phyloP scores from a whole-genome alignment of 2,113 vertebrate species.

The Pagrus major region DNA sequence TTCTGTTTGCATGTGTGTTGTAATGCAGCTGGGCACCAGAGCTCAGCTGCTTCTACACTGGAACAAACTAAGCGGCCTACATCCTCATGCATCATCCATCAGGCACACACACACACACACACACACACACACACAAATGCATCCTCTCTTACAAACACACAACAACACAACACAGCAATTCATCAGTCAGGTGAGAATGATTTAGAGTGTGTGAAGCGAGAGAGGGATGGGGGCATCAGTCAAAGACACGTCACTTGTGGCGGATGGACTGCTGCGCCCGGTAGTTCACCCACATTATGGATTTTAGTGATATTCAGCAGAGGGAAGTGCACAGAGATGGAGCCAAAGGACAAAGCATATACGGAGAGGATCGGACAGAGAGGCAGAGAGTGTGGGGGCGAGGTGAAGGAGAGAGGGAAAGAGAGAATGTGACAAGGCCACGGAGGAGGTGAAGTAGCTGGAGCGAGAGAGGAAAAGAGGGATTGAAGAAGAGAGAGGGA shows the following conservation, averaged over 20 bases:
- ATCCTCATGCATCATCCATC: conserved; percentile 53
- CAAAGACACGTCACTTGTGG: conserved; percentile 39
- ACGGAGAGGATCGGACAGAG: conserved; percentile 44
- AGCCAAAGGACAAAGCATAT: conserved; percentile 59
- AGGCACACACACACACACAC: conserved; percentile 31
- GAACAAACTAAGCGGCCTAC: conserved; percentile 50
- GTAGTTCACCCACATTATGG: conserved; percentile 57
- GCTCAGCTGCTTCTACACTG: conserved; percentile 51
- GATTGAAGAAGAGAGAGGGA: background rate
- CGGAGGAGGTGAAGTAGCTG: conserved; percentile 53
- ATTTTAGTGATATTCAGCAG: conserved; percentile 44
- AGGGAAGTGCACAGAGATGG: conserved; percentile 39
- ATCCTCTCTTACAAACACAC: conserved; percentile 10
- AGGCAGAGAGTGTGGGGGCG: conserved; percentile 65
- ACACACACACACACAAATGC: conserved; percentile 27
- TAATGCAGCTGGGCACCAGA: conserved; percentile 49
- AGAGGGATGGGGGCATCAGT: conserved; percentile 40
- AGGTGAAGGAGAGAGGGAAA: conserved; percentile 60
- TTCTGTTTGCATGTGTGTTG: conserved; percentile 40
- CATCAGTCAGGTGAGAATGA: conserved; percentile 58
- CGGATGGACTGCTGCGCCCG: conserved; percentile 38
- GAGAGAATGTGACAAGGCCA: conserved; percentile 67
- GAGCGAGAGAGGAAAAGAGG: conserved; percentile 21
- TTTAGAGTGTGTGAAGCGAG: conserved; percentile 35
- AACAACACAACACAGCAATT: conserved; percentile 41